Conservation (phyloP, 2,113 vertebrate genomes). For the Orcinus orca region DNA sequence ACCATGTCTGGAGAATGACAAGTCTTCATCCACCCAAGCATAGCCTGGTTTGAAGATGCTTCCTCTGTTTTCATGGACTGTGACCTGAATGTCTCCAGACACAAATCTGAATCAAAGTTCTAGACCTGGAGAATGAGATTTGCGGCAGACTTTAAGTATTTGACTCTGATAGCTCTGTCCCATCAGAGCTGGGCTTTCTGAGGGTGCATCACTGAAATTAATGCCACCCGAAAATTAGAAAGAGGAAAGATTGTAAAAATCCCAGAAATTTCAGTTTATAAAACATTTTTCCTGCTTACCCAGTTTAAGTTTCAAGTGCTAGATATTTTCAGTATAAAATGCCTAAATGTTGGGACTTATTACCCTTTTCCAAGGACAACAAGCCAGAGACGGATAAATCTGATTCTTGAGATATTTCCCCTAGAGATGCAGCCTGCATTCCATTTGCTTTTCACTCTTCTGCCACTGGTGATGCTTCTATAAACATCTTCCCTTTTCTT, state of each 20-base stretch:
- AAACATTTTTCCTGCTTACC: neutral
- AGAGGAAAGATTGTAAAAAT: neutral
- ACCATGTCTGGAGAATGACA: neutral
- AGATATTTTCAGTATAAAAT: neutral
- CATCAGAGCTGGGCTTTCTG: neutral
- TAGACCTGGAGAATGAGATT: neutral
- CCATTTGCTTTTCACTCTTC: neutral
- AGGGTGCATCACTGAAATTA: neutral
- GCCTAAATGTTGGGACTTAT: neutral
- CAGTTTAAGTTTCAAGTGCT: neutral
- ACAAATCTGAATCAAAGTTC: neutral
- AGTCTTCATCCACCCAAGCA: neutral
- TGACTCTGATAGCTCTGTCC: neutral
- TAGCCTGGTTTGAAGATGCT: neutral
- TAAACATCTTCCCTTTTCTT: neutral
- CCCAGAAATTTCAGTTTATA: neutral
- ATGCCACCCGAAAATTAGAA: neutral
- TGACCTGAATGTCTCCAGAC: conserved; percentile 29
- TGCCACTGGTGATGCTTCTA: neutral
- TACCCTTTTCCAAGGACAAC: neutral
- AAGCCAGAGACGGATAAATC: neutral
- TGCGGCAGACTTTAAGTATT: neutral
- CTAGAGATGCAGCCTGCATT: neutral
- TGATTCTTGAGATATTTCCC: neutral
- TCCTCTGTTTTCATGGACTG: conserved; percentile 52